Base-by-base conservation (phyloP, 2,888 invertebrate genomes). In the Clitarchus hookeri region DNA sequence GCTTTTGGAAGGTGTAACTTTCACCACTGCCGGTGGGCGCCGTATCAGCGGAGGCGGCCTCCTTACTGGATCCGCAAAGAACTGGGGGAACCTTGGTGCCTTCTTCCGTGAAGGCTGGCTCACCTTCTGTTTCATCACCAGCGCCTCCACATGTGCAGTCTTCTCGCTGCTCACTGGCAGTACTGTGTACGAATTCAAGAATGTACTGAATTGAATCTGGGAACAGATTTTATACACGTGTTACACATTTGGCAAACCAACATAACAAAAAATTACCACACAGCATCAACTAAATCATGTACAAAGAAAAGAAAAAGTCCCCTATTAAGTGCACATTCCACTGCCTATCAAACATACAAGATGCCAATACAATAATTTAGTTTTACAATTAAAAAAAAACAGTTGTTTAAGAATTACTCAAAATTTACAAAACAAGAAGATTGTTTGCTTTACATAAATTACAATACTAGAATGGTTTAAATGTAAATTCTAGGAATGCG, bases 41-140 rank as follows among this genome's bases (percentile, higher is more conserved):
- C 65, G 65, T n/a, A 65, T 19, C 19, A 65, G 2, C 6, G 65
- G 8, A 19, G n/a, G 65, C 6, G 65, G 19, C 65, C 65, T 65
- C 65, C 65, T 19, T 8, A 19, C 16, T 19, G 8, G 65, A 12
- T 8, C 19, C 6, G 11, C 65, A 48, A 13, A 48, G 65, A n/a
- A 65, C 65, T 0, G 19, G n/a, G 65, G 65, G 8, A 65, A 23
- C 65, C 23, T 65, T 8, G 65, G 65, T 65, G 23, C 23, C 65
- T 23, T 65, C 65, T 65, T 65, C 23, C 65, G 65, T 19, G 65
- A 65, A 19, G 65, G 65, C n/a, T 16, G 23, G n/a, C 65, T 65
- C 65, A 65, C 65, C n/a, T 65, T 65, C 65, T 65, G 65, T n/a
- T 65, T 65, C 65, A 65, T 65, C 65, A 65, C 65, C 65, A 65